Evolutionary conservation across 2,113 vertebrate species (phyloP), one percentile per base, ranked within the genome.

Genomic region (Ictalurus punctatus): DNA sequence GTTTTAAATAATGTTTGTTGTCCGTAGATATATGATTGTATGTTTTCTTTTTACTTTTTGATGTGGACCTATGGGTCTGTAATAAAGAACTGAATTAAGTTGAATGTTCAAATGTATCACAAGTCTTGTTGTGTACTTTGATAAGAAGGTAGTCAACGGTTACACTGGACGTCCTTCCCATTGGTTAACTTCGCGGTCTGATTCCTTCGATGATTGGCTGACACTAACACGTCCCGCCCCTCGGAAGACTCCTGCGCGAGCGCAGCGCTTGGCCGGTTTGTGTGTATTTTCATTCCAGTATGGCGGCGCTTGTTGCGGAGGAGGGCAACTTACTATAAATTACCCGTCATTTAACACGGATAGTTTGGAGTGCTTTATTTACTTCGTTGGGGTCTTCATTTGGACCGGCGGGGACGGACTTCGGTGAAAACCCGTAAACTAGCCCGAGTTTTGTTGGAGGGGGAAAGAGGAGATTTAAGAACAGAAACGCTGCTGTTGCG

Each of bases 261-360:
- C 63, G 71, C 78, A 44, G 86, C 81, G 84, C n/a, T 83, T 63
- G 69, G 71, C 88, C 87, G 89, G 76, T 83, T 40, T 59, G 61
- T 89, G 14, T 83, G 58, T 88, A n/a, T 87, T 90, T 87, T 93
- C 89, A 91, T 93, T 94, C 89, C 95, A 95, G 93, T 86, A 86
- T 86, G 85, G 85, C 73, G 85, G 85, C 85, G 85, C 9, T 74
- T 14, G 85, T 37, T 23, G 69, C 48, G 67, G 54, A 86, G 85
- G 84, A 86, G n/a, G 92, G 93, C 92, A 95, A 95, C 93, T 90
- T 95, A 93, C 87, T 93, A 90, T 63, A 54, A 91, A 92, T 94
- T 92, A 90, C 86, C 93, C 83, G 93, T 93, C 91, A 71, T 92
- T 84, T 93, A 91, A 87, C 91, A 82, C 88, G 59, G 84, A 73